Base-by-base conservation (phyloP, 2,888 invertebrate species). In the Hyppa rectilinea region DNA sequence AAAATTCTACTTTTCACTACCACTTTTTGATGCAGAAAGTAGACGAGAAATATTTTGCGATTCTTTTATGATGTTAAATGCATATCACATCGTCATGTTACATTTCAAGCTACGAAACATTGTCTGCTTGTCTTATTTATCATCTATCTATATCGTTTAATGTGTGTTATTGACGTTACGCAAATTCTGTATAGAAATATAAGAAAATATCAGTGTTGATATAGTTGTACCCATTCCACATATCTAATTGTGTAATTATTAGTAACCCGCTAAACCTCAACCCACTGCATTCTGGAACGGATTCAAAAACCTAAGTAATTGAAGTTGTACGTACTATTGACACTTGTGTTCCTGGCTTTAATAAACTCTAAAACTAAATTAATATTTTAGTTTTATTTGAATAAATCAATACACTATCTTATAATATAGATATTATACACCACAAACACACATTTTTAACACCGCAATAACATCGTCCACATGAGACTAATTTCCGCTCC, bases 321-420 rank as follows among this genome's bases (percentile, higher is more conserved):
- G 76, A 87, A 84, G 80, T 89, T 75, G 72, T 83, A 75, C 36
- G 88, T 92, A 89, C 89, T 86, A 87, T 88, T 91, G 85, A 91
- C 89, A 92, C 90, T 92, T 93, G 93, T 94, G 95, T 94, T 94
- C 92, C 92, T 94, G 93, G 95, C 93, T 94, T 94, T 92, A 94
- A 94, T 92, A 92, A 94, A 95, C 87, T 91, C 87, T 92, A 89
- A 90, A 89, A 88, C 56, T 77, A 67, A 81, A 79, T 60, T 34
- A 0, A 45, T 26, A 14, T 40, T 26, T 34, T 36, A 7, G 66
- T 79, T 78, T 82, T 56, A 65, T 65, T 72, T 72, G 0, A 38
- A 23, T 3, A 9, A 59, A 69, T 36, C 5, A 12, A 31, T 10
- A 43, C 17, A 34, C 4, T 34, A 0, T 2, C 7, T n/a, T 20